Evolutionary conservation across 2,797 vertebrate genomes (phyloP), one percentile per base, ranked within the genome.

Genomic region (Myoxocephalus aenaeus): DNA sequence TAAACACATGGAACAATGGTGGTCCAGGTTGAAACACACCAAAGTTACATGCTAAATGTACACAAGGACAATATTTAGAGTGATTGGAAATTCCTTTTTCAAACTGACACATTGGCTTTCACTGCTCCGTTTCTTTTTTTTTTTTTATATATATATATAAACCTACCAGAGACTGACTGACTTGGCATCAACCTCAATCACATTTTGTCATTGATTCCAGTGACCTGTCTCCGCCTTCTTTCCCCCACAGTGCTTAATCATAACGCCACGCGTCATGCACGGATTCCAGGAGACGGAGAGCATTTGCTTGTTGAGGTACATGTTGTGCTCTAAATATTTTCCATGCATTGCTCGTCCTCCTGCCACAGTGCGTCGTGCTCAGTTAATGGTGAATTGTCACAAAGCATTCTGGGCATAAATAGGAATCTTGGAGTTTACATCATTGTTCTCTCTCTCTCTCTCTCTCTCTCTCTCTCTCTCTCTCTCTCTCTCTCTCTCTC

Each of bases 371-470:
- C 13, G 2, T 51, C 34, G 40, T 68, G 54, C 42, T 71, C 59
- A n/a, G 40, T 36, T 74, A 79, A 80, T 75, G 81, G 84, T 74
- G 32, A 82, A 81, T 18, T 46, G 73, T 69, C 69, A 46, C 67
- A 61, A 69, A 74, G 70, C 57, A 71, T 82, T 67, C 63, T 54
- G 68, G 40, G 46, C 4, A n/a, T 71, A 79, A 69, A 69, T 27
- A 38, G 61, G 38, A n/a, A 56, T 80, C 42, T 29, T 17, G 44
- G 65, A 66, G 46, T 72, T 75, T 65, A 65, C 59, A 56, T 76
- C 68, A 36, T 56, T 57, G 66, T 57, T 76, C 29, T 29, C 32
- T 32, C 32, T 32, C 32, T 32, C 32, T 32, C 32, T 32, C 32
- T 32, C 32, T 32, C 32, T 32, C 25, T 27, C 25, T 27, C 25